Base-by-base conservation (phyloP, 30 jellyfish, hydroid and myxozoan species). In the Aurelia aurita region DNA sequence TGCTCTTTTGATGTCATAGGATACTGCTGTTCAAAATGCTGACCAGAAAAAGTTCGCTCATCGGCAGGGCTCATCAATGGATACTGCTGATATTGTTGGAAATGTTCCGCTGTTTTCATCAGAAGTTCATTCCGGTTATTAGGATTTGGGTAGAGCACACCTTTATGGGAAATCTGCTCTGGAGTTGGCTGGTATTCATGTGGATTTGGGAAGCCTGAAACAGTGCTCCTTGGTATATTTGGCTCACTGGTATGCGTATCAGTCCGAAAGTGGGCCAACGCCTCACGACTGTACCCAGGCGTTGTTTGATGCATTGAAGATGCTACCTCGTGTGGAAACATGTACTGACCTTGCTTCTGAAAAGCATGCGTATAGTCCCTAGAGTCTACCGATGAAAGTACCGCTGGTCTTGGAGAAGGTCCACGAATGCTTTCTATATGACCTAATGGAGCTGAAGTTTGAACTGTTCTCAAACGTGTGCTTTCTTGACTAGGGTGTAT, bases 1-100 rank as follows among this genome's bases (percentile, higher is more conserved):
- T 72, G 79, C 27, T 95, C 95, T 32, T 45, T 77, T 45, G 67
- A 76, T 21, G 79, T 22, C 86, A 82, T 8, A 5, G 68, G 68
- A 77, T 32, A 81, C 25, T 32, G 77, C 8, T 46, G 45, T 54
- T 61, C 78, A 69, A 54, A 18, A 29, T 80, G 65, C 20, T 18
- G n/a, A 14, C 69, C 67, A 8, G 75, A 72, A 64, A 63, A 80
- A 1, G 74, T 16, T 34, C 74, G 66, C 28, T 80, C 82, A 18
- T 26, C 69, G 6, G 58, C 44, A 7, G 23, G 89, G 32, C 72
- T 60, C 35, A 32, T 64, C 31, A 65, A 3, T 46, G 90, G 54
- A n/a, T 67, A 74, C 27, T 29, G 88, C 29, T 44, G 65, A 71
- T 29, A 71, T 2, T 35, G 69, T 26, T 69, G 29, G 34, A 21